These are phyloP conservation scores for Eustalomyia histrio DNA, from an alignment of 2,888 invertebrate species.

Conservation along the genomic window DNA sequence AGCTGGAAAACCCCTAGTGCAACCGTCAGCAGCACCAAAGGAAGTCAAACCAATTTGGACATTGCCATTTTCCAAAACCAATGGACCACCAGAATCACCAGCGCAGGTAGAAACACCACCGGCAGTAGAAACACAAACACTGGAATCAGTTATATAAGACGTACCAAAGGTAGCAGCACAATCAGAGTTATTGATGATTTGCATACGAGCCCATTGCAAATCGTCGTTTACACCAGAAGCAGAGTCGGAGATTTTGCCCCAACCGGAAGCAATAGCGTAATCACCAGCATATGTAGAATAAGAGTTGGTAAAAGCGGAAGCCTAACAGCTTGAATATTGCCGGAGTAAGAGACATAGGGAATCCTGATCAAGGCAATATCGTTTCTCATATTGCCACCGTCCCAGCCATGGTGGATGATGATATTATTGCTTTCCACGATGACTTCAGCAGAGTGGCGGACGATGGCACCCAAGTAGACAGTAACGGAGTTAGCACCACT, in stretches of 20 bases:
- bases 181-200: slow-evolving; percentile 71
- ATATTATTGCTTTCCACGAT: slow-evolving; percentile 63
- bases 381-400: slow-evolving; percentile 68
- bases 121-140: slow-evolving; percentile 72
- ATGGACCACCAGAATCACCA: slow-evolving; percentile 77
- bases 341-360: slow-evolving; percentile 63
- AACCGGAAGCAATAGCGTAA: slow-evolving; percentile 69
- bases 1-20: slow-evolving; percentile 68
- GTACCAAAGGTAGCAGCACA: slow-evolving; percentile 70
- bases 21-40: slow-evolving; percentile 69
- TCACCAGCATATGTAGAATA: slow-evolving; percentile 71
- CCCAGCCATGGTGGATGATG: slow-evolving; percentile 74
- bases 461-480: slow-evolving; percentile 70
- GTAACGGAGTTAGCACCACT: slow-evolving; percentile 68
- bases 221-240: slow-evolving; percentile 67
- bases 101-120: slow-evolving; percentile 70
- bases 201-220: slow-evolving; percentile 74
- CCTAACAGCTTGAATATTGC: slow-evolving; percentile 50
- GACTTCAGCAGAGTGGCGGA: slow-evolving; percentile 64
- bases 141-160: slow-evolving; percentile 30
- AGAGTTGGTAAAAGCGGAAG: slow-evolving; percentile 61
- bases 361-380: slow-evolving; percentile 75
- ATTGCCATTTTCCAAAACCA: slow-evolving; percentile 64
- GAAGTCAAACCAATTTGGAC: slow-evolving; percentile 73
- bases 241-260: slow-evolving; percentile 70